Evolutionary conservation across 2,797 vertebrate species (phyloP).

Genomic region (Sardinella longiceps): DNA sequence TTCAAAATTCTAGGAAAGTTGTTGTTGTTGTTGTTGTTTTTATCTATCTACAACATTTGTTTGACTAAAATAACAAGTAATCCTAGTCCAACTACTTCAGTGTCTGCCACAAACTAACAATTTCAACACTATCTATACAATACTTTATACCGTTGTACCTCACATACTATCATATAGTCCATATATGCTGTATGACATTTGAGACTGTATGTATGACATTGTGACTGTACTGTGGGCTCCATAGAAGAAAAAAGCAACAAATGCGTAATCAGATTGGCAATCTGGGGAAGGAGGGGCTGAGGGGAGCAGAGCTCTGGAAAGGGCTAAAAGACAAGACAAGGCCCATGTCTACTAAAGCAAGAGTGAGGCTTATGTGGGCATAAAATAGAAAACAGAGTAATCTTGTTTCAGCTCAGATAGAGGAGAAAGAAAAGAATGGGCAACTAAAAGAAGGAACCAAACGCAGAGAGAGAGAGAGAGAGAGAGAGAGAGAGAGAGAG

Average conservation of each 20-base stretch:
- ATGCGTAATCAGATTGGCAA: background rate
- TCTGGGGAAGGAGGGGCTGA: background rate
- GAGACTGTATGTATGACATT: background rate
- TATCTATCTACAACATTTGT: too few relatives aligned
- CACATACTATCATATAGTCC: too few relatives aligned
- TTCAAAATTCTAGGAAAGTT: too few relatives aligned
- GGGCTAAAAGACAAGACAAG: constrained; percentile 9
- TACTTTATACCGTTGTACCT: too few relatives aligned
- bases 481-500: background rate
- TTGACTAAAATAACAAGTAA: too few relatives aligned
- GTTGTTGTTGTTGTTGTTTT: too few relatives aligned
- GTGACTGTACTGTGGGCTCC: background rate
- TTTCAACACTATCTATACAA: too few relatives aligned
- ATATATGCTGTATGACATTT: background rate
- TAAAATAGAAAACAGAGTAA: constrained; percentile 13
- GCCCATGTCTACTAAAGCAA: background rate
- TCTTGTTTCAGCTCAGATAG: constrained; percentile 19
- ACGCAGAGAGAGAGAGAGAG: background rate
- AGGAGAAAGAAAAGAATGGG: background rate
- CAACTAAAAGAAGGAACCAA: background rate
- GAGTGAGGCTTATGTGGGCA: background rate
- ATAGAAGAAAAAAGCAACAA: background rate
- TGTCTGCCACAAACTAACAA: too few relatives aligned
- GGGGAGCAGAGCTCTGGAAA: background rate
- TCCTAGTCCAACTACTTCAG: too few relatives aligned